Evolutionary conservation across 2,113 vertebrate species (phyloP).

Genomic region (Eptesicus fuscus): DNA sequence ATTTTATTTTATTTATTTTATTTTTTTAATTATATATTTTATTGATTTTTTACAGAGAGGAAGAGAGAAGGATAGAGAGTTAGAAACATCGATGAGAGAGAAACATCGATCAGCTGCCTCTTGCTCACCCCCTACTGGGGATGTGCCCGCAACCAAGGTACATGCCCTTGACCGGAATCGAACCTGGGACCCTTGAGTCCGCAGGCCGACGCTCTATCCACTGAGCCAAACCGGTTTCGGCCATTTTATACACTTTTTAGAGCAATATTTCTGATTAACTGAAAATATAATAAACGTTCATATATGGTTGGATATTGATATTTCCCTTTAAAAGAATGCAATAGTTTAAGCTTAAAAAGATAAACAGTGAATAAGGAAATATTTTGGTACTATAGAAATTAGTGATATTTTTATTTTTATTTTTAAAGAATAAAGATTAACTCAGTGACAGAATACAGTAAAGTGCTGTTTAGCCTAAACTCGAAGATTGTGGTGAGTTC

Average conservation of each 20-base stretch:
- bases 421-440: background rate
- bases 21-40: no score
- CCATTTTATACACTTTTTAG: background rate
- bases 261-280: background rate
- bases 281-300: constrained; percentile 29
- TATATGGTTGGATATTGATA: background rate
- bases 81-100: no score
- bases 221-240: no score
- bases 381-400: background rate
- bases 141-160: no score
- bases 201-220: no score
- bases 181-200: no score
- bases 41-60: no score
- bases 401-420: background rate
- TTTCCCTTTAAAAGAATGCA: constrained; percentile 21
- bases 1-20: no score
- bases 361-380: background rate
- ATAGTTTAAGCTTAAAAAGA: background rate
- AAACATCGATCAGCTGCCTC: no score
- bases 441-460: constrained; percentile 14
- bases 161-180: no score
- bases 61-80: no score
- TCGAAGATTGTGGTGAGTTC: background rate
- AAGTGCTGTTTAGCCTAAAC: background rate
- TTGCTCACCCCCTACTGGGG: no score